These are phyloP conservation scores for Saccostrea cuccullata DNA, from an alignment of 1,140 invertebrate species.

Conservation along the genomic window DNA sequence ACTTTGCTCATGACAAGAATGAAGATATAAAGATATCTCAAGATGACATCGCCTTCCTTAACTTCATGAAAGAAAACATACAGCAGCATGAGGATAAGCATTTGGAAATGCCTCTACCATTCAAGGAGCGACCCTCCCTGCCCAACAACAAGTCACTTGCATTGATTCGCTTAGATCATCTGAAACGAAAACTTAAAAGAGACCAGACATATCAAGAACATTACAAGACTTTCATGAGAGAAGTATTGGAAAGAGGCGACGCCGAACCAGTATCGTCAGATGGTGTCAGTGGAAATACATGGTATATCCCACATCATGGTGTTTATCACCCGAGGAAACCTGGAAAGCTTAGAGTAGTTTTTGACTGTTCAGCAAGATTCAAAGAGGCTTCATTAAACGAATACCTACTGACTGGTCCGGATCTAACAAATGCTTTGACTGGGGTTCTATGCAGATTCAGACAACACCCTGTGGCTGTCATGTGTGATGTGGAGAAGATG, in stretches of 20 bases:
- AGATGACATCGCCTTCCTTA: constrained; percentile 39
- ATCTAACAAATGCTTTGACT: too few relatives aligned
- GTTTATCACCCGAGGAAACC: constrained; percentile 63
- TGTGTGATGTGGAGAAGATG: too few relatives aligned
- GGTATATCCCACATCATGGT: constrained; percentile 68
- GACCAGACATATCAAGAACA: too few relatives aligned
- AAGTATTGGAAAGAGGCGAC: too few relatives aligned
- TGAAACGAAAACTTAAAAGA: too few relatives aligned
- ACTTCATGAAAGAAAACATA: constrained; percentile 39
- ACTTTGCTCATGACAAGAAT: constrained; percentile 42
- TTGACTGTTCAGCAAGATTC: constrained; percentile 64
- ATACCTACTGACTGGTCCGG: too few relatives aligned
- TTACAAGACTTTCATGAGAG: too few relatives aligned
- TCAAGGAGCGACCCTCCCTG: constrained; percentile 39
- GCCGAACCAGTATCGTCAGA: constrained; percentile 40
- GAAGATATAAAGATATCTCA: constrained; percentile 38
- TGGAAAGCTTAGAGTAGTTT: constrained; percentile 68
- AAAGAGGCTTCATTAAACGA: constrained; percentile 37
- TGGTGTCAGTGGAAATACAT: too few relatives aligned
- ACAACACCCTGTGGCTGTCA: too few relatives aligned
- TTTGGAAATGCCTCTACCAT: constrained; percentile 48
- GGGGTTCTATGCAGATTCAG: too few relatives aligned
- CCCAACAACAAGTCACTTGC: constrained; percentile 50
- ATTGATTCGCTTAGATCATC: too few relatives aligned
- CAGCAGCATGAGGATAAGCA: constrained; percentile 32